phyloP scores from a whole-genome alignment of 2,888 invertebrate species.

The Mythimna loreyi region DNA sequence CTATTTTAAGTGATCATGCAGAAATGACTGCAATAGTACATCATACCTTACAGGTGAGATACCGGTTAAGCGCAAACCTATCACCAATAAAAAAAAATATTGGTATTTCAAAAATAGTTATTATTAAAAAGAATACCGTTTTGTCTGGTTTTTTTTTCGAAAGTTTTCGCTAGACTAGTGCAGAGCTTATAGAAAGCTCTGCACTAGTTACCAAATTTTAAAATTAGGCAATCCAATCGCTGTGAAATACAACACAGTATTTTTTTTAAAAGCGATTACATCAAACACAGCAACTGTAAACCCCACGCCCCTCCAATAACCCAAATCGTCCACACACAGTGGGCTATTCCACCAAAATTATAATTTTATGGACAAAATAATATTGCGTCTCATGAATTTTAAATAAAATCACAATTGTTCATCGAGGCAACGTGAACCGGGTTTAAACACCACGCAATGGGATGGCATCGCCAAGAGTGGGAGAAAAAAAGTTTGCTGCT shows the following conservation, averaged over 20 bases:
- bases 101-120: no score
- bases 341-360: slow-evolving; percentile 57
- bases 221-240: no score
- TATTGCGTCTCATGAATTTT: slow-evolving; percentile 80
- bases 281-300: slow-evolving; percentile 7
- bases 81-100: no score
- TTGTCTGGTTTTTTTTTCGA: no score
- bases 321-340: slow-evolving; percentile 57
- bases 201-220: no score
- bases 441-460: slow-evolving; percentile 73
- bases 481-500: slow-evolving; percentile 65
- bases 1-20: no score
- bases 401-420: slow-evolving; percentile 80
- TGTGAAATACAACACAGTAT: not conserved
- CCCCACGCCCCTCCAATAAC: slow-evolving; percentile 35
- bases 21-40: no score
- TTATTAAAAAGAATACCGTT: no score
- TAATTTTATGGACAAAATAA: slow-evolving; percentile 74
- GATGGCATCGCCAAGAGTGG: slow-evolving; percentile 59
- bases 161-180: no score
- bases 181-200: no score
- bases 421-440: slow-evolving; percentile 75
- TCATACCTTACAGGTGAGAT: no score
- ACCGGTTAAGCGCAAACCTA: no score
- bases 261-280: slow-evolving; percentile 9